A percentile compares a stretch with the other conserved stretches of the same genome.
Evolutionary conservation across 1,140 invertebrate species (phyloP).

Genomic region (Euwallacea similis): DNA sequence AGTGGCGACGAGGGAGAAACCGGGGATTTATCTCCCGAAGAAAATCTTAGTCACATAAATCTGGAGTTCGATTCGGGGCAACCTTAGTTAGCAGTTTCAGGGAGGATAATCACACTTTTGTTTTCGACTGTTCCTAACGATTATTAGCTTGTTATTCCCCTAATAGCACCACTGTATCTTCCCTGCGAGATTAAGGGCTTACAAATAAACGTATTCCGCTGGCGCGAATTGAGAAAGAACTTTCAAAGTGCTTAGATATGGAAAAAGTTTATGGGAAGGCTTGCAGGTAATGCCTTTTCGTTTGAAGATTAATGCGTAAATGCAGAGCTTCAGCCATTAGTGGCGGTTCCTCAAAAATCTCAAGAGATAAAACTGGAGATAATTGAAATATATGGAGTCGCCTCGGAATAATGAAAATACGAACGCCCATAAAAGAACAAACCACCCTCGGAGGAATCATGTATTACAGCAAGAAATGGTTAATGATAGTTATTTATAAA

Average conservation of each 20-base stretch:
- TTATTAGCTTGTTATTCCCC: constrained; percentile 50
- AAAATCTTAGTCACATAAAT: constrained; percentile 46
- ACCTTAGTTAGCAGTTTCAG: constrained; percentile 50
- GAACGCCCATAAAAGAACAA: constrained; percentile 32
- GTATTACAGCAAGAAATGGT: constrained; percentile 37
- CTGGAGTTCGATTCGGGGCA: constrained; percentile 43
- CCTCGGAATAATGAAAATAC: constrained; percentile 32
- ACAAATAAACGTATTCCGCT: constrained; percentile 33
- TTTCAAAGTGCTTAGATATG: constrained; percentile 26
- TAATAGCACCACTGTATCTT: constrained; percentile 47
- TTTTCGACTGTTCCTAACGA: constrained; percentile 48
- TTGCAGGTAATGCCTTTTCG: neutral
- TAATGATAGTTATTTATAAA: constrained; percentile 46
- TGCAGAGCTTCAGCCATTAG: neutral
- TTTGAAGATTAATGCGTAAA: neutral
- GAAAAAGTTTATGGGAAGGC: too few species aligned
- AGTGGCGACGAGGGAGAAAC: constrained; percentile 31
- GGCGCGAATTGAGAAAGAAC: constrained; percentile 19
- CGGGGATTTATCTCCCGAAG: constrained; percentile 31
- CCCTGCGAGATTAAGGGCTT: constrained; percentile 36
- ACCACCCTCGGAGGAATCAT: constrained; percentile 35
- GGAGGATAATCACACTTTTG: constrained; percentile 49
- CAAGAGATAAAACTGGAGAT: constrained; percentile 14
- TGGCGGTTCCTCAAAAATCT: neutral
- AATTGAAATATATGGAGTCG: constrained; percentile 31